A percentile compares a stretch with the other conserved stretches of the same genome.
Evolutionary conservation across 2,113 vertebrate species (phyloP).

Genomic region (Podocnemis expansa): DNA sequence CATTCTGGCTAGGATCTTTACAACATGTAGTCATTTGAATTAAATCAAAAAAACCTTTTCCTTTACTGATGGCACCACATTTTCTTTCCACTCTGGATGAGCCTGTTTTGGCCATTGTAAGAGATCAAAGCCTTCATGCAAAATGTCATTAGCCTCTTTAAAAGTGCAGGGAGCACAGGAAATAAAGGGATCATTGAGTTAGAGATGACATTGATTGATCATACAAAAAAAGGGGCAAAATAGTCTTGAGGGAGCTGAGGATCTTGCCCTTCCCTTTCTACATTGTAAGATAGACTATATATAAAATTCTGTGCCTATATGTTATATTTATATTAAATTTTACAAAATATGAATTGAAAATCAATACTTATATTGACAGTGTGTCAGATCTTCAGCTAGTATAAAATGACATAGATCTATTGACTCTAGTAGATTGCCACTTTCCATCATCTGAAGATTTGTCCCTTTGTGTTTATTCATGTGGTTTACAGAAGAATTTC

Average conservation of each 20-base stretch:
- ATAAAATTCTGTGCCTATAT: constrained; percentile 12
- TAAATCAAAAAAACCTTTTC: constrained; percentile 51
- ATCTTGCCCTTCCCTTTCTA: constrained; percentile 50
- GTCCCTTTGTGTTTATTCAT: background rate
- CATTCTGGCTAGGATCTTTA: constrained; percentile 9
- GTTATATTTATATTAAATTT: constrained; percentile 28
- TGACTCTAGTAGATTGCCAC: background rate
- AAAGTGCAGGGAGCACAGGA: background rate
- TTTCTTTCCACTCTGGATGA: background rate
- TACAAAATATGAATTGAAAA: background rate
- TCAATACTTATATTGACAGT: constrained; percentile 1
- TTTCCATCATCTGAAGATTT: background rate
- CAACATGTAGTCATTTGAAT: constrained; percentile 24
- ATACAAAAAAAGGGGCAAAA: constrained; percentile 25
- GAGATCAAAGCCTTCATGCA: too few species aligned
- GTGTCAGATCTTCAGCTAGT: background rate
- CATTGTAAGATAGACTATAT: background rate
- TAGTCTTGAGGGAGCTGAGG: constrained; percentile 31
- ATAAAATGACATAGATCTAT: background rate
- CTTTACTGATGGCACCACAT: background rate
- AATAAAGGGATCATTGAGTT: too few species aligned
- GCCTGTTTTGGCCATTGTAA: constrained; percentile 22
- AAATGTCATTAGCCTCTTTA: constrained; percentile 37
- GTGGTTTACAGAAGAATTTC: background rate
- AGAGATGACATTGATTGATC: constrained; percentile 43